Base-by-base conservation (phyloP, 2,888 invertebrate species). In the Pyrgus malvae region DNA sequence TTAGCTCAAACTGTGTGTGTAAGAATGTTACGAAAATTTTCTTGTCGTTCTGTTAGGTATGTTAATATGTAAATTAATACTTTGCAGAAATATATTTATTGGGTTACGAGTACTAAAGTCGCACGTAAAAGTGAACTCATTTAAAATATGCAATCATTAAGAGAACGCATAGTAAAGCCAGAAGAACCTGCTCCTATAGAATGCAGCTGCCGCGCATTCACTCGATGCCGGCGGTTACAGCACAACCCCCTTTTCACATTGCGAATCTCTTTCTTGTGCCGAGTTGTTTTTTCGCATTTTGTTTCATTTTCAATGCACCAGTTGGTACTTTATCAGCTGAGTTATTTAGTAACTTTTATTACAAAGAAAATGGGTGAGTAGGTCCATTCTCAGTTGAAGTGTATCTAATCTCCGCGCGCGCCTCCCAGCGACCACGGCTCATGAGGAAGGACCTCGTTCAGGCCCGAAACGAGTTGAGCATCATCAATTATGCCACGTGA, bases 201-300 rank as follows among this genome's bases (percentile, higher is more conserved):
- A 51, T 45, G 61, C 65, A 65, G 64, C 66, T 65, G 66, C 59
- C 60, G 63, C 57, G 54, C 59, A 57, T 53, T 62, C 66, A 69
- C 66, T 48, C 19, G 69, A 72, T 65, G 66, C 58, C 58, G 69
- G 66, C 69, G 69, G 68, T 69, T 70, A 75, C 71, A 72, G 67
- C 74, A 66, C 74, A 77, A 67, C 69, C 66, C 70, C 21, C 69
- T 70, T 69, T 69, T 62, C 65, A 64, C 56, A 59, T 64, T 59
- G 64, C 59, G 55, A 69, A 62, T 64, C 65, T 58, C 64, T 64
- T 63, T 59, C 60, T 64, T 65, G 25, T 38, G 48, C 21, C n/a
- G 3, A n/a, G n/a, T 2, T 21, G 29, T 45, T 38, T 53, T 53
- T 45, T 45, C 25, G 25, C 33, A 25, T 45, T 37, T 48, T 50